Conservation (phyloP, 2,888 invertebrate genomes). For the Dendrolimus houi region DNA sequence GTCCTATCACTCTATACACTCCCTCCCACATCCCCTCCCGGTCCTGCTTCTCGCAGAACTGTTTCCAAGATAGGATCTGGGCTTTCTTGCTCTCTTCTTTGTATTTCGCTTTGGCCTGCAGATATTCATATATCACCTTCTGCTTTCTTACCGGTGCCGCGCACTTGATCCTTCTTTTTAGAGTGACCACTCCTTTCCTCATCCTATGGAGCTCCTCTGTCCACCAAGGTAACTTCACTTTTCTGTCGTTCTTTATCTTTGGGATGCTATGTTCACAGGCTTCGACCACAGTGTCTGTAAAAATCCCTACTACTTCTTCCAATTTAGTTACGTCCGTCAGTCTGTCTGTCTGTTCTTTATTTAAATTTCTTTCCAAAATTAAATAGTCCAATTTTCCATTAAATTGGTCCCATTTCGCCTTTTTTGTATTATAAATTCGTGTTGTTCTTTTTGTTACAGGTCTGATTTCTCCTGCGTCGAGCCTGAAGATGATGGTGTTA, state of each 20-base stretch:
- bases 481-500: no score
- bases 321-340: slow-evolving; percentile 1
- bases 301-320: background rate
- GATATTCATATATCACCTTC: slow-evolving; percentile 2
- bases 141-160: slow-evolving; percentile 7
- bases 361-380: no score
- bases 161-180: no score
- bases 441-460: no score
- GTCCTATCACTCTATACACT: no score
- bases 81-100: slow-evolving; percentile 2
- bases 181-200: background rate
- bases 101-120: background rate
- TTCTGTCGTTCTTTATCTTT: background rate
- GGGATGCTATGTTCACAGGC: slow-evolving; percentile 4
- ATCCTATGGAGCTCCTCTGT: slow-evolving; percentile 1
- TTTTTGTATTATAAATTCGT: no score
- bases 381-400: no score
- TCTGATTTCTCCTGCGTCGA: no score
- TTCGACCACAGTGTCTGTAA: background rate
- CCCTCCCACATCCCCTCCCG: no score
- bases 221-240: slow-evolving; percentile 5
- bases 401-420: no score
- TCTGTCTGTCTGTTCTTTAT: no score
- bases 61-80: slow-evolving; percentile 1
- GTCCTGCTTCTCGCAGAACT: no score